Base-by-base conservation (phyloP, 2,888 invertebrate genomes). In the Lamproptera curius region DNA sequence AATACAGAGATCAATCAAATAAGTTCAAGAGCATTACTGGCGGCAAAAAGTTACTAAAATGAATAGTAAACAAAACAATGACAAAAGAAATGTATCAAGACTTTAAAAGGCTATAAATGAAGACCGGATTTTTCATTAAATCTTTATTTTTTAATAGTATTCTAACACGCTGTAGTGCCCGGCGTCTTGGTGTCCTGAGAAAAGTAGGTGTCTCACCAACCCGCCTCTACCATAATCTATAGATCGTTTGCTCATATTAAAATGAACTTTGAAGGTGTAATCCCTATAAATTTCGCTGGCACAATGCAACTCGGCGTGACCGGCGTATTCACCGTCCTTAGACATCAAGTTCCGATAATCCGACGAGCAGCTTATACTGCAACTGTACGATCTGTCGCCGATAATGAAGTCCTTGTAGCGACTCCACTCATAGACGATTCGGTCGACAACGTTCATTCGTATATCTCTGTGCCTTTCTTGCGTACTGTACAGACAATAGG, bases 161-260 rank as follows among this genome's bases (percentile, higher is more conserved):
- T 83, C 82, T 42, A 85, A 60, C 52, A 85, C 85, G 63, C 80
- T 83, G 50, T 85, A 85, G 53, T 85, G 85, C 1, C 85, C 85
- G 2, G 85, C 82, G 38, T 85, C 85, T 2, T 71, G 61, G 59
- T 62, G 77, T 3, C 85, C 85, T 0, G 83, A 80, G 56, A 85
- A 85, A n/a, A 84, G 56, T 4, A 85, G 62, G 59, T 85, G 82
- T 51, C 72, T 82, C 2, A 68, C 60, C 8, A 54, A 59, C n/a
- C 65, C 50, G 1, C 84, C 85, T 37, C 67, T 59, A 1, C 85
- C 85, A 41, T 85, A 85, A 46, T 83, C 76, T 43, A 80, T 80
- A 9, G 81, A 78, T 47, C 60, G 70, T 0, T 70, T 58, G 41
- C 70, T 71, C 5, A 65, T 65, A 16, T 73, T 64, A 41, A 74